phyloP scores from a whole-genome alignment of 2,113 vertebrate species.

The Panthera uncia region DNA sequence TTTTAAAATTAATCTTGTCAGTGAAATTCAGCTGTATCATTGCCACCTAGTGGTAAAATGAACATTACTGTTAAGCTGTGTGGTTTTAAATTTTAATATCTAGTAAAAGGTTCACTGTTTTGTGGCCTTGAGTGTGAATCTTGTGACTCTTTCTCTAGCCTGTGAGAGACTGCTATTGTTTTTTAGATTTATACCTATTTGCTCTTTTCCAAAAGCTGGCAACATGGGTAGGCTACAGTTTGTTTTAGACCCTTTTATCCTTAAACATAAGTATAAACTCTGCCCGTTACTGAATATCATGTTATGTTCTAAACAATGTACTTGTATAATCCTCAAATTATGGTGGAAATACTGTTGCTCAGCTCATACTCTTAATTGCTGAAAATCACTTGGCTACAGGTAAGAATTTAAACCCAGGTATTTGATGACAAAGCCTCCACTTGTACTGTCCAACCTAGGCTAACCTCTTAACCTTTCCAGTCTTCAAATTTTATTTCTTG shows the following conservation, averaged over 20 bases:
- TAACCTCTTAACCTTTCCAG: neutral
- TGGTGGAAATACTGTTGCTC: neutral
- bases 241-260: neutral
- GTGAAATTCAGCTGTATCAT: slow-evolving; percentile 50
- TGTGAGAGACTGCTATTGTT: neutral
- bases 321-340: slow-evolving; percentile 23
- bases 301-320: slow-evolving; percentile 12
- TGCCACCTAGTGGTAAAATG: slow-evolving; percentile 73
- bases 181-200: neutral
- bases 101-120: slow-evolving; percentile 26
- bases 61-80: slow-evolving; percentile 6
- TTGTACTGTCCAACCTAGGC: neutral
- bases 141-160: neutral
- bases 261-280: slow-evolving; percentile 27
- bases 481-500: neutral
- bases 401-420: slow-evolving; percentile 21
- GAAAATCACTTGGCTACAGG: neutral
- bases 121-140: slow-evolving; percentile 21
- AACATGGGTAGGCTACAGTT: neutral
- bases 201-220: neutral
- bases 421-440: neutral
- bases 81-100: slow-evolving; percentile 41
- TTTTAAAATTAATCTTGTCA: slow-evolving; percentile 22
- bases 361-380: slow-evolving; percentile 1
- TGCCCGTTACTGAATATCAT: neutral